These are phyloP conservation scores for Desmophyllum pertusum DNA, from an alignment of 92 coral and sea anemone genomes.

Conservation along the genomic window DNA sequence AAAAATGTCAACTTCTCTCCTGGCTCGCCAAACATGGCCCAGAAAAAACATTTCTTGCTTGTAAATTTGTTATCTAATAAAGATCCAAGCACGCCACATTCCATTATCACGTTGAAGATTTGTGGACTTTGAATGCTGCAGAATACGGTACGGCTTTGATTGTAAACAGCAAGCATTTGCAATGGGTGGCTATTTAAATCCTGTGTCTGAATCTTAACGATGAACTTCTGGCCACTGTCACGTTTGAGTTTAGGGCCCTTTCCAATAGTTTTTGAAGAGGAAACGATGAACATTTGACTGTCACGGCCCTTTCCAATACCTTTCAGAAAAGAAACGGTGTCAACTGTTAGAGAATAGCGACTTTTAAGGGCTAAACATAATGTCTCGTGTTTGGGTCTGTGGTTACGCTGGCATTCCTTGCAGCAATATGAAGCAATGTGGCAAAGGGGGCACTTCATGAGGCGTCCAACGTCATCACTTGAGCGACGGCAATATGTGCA, in stretches of 20 bases:
- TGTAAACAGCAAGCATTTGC: conserved; percentile 48
- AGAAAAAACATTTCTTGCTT: conserved; percentile 62
- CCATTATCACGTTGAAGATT: conserved; percentile 67
- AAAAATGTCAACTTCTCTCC: conserved; percentile 58
- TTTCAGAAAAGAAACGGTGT: conserved; percentile 22
- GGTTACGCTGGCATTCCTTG: conserved; percentile 54
- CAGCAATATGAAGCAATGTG: conserved; percentile 70
- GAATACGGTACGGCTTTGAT: conserved; percentile 52
- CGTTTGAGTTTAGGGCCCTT: conserved; percentile 64
- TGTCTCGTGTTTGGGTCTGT: conserved; percentile 58
- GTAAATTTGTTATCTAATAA: conserved; percentile 35
- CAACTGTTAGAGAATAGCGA: conserved; percentile 54
- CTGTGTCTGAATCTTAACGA: conserved; percentile 72
- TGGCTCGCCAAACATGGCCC: conserved; percentile 51
- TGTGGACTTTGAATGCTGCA: conserved; percentile 66
- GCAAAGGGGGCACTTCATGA: conserved; percentile 55
- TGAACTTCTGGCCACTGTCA: conserved; percentile 42
- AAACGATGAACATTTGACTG: no score
- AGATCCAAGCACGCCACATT: conserved; percentile 82
- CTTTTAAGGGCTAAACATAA: conserved; percentile 57
- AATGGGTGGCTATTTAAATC: conserved; percentile 62
- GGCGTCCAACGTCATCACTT: neutral
- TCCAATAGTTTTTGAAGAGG: no score
- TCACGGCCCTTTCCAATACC: conserved; percentile 68
- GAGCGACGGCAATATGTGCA: conserved; percentile 67